A percentile compares a stretch with the other conserved stretches of the same genome.
These are phyloP conservation scores for Camelus dromedarius DNA, from an alignment of 2,113 vertebrate species.

Conservation along the genomic window DNA sequence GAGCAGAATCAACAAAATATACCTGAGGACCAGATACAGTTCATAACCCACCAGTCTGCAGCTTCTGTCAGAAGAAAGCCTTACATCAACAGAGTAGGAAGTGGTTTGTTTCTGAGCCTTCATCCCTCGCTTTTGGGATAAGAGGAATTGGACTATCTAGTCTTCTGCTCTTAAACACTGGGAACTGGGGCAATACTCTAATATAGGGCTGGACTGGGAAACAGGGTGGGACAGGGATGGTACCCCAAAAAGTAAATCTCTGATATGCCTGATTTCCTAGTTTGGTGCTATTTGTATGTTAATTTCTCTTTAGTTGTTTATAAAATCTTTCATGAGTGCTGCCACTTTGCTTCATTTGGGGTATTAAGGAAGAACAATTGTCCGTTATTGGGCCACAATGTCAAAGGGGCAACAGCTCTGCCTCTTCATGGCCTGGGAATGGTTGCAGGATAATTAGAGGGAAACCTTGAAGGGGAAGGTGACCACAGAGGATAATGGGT, in stretches of 20 bases:
- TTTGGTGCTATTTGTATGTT: neutral
- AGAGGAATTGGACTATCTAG: neutral
- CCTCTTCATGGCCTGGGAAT: neutral
- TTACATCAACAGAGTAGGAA: neutral
- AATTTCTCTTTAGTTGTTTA: neutral
- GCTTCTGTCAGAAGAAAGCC: neutral
- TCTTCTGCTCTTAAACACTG: neutral
- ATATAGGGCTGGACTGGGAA: neutral
- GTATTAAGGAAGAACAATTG: neutral
- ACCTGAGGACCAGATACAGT: neutral
- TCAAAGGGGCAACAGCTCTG: neutral
- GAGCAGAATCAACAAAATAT: slow-evolving; percentile 5
- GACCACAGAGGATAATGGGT: neutral
- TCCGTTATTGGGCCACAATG: neutral
- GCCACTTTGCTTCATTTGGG: neutral
- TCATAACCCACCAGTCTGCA: neutral
- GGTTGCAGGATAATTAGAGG: neutral
- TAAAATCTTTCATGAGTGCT: neutral
- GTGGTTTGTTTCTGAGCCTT: neutral
- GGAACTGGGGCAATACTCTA: neutral
- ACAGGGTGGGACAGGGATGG: neutral
- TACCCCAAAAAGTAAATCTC: neutral
- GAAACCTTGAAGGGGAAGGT: neutral
- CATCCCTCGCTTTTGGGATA: neutral
- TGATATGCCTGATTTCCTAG: neutral